Evolutionary conservation across 2,113 vertebrate genomes (phyloP), one percentile per base, ranked within the genome.

Genomic region (Erythrocercus mccallii): DNA sequence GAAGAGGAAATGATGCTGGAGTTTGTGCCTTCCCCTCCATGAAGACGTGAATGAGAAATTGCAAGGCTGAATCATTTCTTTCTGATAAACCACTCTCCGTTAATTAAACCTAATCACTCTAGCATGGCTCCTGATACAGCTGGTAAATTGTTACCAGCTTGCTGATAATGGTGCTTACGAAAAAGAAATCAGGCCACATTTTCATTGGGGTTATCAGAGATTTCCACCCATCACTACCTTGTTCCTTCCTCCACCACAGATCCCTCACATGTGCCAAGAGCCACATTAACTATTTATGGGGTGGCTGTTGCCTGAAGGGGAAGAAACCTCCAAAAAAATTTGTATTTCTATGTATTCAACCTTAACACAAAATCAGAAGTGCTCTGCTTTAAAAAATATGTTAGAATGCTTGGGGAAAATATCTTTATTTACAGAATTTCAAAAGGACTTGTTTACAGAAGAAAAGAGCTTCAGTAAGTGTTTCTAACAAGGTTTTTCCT

Each of bases 91-190:
- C 15, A 27, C 73, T 47, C 38, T 10, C 8, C 42, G 23, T 94
- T 95, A 91, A 96, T 97, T 96, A 95, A 74, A 65, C 40, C 33
- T 94, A 94, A 95, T 94, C 37, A 79, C 73, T 72, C 40, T 37
- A 88, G 22, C 56, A 21, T 23, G 71, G 33, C 37, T 91, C 40
- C 65, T 82, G 81, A 13, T 21, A n/a, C 1, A 3, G 51, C 72
- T 92, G 48, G 60, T 60, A 27, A 82, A 88, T 80, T 77, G 25
- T 88, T 81, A 74, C 33, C 60, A 77, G 54, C n/a, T 58, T 60
- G 62, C 68, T 88, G 86, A 73, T 74, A 77, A 62, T 33, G 33
- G 37, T 44, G 27, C 62, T 96, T 68, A 91, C 2, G 2, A 90
- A 71, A 92, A 81, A 96, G 38, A 45, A 81, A 44, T 70, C 50